A percentile compares a stretch with the other conserved stretches of the same genome.
Evolutionary conservation across 1,140 invertebrate genomes (phyloP).

Genomic region (Uloborus diversus): DNA sequence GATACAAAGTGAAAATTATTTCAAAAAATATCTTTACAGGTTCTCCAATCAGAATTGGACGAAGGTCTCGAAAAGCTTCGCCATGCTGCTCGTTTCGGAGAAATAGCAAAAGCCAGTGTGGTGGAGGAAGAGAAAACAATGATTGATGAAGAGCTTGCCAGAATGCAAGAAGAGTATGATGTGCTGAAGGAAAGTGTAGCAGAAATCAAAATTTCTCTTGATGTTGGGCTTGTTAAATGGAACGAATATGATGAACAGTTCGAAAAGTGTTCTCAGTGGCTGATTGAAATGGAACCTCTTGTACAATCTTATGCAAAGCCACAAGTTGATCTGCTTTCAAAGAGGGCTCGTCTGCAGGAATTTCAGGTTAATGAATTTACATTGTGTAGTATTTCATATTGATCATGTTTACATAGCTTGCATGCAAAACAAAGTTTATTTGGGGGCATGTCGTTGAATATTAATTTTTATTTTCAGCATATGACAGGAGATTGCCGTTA

Average conservation of each 20-base stretch:
- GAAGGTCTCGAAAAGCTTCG: slow-evolving; percentile 81
- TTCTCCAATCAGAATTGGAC: slow-evolving; percentile 81
- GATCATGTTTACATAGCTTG: too few relatives aligned
- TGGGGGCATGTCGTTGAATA: too few relatives aligned
- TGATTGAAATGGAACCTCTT: slow-evolving; percentile 83
- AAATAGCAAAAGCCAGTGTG: slow-evolving; percentile 81
- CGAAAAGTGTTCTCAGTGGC: slow-evolving; percentile 86
- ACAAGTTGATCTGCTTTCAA: slow-evolving; percentile 87
- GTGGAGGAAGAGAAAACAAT: slow-evolving; percentile 83
- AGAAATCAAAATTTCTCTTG: slow-evolving; percentile 82
- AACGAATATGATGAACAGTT: slow-evolving; percentile 95
- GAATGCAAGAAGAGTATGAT: slow-evolving; percentile 77
- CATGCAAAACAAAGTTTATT: too few relatives aligned
- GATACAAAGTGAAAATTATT: neutral
- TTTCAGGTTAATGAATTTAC: slow-evolving; percentile 76
- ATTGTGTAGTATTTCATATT: too few relatives aligned
- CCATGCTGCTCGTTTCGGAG: slow-evolving; percentile 80
- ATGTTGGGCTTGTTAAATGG: slow-evolving; percentile 92
- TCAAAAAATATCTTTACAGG: neutral
- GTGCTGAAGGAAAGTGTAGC: slow-evolving; percentile 68
- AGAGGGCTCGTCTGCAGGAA: slow-evolving; percentile 86
- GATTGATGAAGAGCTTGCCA: slow-evolving; percentile 88
- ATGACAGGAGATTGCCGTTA: too few relatives aligned
- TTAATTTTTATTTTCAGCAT: too few relatives aligned
- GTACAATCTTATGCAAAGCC: slow-evolving; percentile 91